phyloP scores from a whole-genome alignment of 64 coral and sea anemone species.

The Montipora foliosa region DNA sequence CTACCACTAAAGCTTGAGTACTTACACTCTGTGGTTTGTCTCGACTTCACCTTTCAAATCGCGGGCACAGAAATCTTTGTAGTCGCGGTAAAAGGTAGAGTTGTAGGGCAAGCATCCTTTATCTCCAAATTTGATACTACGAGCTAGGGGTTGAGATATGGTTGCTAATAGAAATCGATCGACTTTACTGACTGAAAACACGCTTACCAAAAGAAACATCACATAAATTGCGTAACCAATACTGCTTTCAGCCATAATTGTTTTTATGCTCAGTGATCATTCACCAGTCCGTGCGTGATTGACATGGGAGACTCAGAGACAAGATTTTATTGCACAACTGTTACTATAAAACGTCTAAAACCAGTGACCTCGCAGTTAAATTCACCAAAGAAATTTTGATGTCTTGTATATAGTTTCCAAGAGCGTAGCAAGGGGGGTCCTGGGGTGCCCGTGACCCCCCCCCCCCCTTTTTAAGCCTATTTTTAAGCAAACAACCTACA shows the following conservation, averaged over 20 bases:
- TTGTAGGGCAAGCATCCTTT: constrained; percentile 90
- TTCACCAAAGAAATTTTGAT: no score
- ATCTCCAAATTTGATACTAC: constrained; percentile 89
- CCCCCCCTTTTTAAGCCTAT: no score
- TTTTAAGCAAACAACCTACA: no score
- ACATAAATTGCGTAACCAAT: constrained; percentile 80
- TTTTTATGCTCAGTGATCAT: not conserved
- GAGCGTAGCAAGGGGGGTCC: no score
- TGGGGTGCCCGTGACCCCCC: no score
- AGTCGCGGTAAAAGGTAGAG: constrained; percentile 64
- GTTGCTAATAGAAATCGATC: constrained; percentile 78
- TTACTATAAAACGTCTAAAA: no score
- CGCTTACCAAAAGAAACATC: constrained; percentile 70
- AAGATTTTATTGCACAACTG: no score
- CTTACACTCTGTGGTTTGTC: constrained; percentile 82
- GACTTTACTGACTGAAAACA: constrained; percentile 84
- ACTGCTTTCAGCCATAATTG: not conserved
- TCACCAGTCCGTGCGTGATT: no score
- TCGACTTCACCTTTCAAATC: constrained; percentile 71
- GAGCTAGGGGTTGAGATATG: constrained; percentile 88
- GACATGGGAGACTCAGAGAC: no score
- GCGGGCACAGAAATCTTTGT: constrained; percentile 81
- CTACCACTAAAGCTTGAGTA: not conserved
- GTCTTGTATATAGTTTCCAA: no score
- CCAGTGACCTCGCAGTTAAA: no score